phyloP scores from a whole-genome alignment of 2,888 invertebrate genomes.

The Iselma pallidipennis region DNA sequence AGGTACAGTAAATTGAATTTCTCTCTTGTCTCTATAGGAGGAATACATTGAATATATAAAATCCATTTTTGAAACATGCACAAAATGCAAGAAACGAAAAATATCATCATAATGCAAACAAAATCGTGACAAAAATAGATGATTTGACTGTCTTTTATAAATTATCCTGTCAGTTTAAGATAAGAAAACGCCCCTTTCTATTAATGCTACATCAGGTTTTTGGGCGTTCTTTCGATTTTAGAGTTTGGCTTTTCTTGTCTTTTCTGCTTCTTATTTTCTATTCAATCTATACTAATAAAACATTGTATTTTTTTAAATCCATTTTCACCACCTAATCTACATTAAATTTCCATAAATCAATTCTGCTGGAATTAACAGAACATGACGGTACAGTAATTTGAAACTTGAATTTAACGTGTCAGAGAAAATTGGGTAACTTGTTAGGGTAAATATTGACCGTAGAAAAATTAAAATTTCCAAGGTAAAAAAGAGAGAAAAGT shows the following conservation, averaged over 20 bases:
- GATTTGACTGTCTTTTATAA: conserved; percentile 14
- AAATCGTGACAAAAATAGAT: conserved; percentile 16
- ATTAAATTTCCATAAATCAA: conserved; percentile 9
- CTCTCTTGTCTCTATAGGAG: not conserved
- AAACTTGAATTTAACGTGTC: not conserved
- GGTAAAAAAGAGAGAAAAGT: too few species aligned
- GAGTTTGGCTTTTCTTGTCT: too few species aligned
- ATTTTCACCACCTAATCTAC: not conserved
- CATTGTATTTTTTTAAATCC: not conserved
- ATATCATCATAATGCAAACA: not conserved
- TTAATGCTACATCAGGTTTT: too few species aligned
- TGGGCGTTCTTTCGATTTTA: too few species aligned
- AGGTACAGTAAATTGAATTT: conserved; percentile 15
- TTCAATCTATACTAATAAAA: not conserved
- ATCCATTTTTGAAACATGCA: not conserved
- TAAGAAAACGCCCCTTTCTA: not conserved
- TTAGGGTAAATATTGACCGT: not conserved
- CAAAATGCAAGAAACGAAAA: not conserved
- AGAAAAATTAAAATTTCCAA: too few species aligned
- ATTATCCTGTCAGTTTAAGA: conserved; percentile 7
- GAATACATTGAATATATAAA: not conserved
- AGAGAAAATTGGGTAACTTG: not conserved
- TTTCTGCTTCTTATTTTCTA: too few species aligned
- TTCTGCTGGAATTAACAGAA: not conserved
- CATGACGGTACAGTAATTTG: not conserved